Conservation (phyloP, 2,113 vertebrate species). For the Rostratula benghalensis region DNA sequence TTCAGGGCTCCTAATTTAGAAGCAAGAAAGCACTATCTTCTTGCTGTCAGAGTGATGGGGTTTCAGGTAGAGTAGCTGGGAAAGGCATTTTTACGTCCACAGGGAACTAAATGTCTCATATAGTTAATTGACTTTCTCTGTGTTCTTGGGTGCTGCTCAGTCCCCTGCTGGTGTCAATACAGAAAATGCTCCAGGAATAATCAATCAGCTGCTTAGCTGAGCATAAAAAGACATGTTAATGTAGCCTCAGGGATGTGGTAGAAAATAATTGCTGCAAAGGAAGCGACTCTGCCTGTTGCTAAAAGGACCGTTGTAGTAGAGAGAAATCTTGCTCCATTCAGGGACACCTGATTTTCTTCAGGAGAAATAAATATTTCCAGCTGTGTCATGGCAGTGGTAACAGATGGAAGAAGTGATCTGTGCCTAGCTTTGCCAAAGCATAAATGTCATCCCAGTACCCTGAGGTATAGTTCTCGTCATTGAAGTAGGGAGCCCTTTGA, state of each 20-base stretch:
- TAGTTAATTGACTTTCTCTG: not conserved
- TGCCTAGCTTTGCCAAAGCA: not conserved
- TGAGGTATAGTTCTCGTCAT: not conserved
- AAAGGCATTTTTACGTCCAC: not conserved
- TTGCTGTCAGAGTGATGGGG: not conserved
- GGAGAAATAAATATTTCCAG: not conserved
- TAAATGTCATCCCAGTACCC: not conserved
- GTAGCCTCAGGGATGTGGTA: not conserved
- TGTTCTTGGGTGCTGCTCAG: not conserved
- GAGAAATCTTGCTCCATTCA: not conserved
- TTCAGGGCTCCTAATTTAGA: not conserved
- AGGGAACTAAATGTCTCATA: not conserved
- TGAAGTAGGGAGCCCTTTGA: not conserved
- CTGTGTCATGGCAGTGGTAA: not conserved
- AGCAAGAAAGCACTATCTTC: not conserved
- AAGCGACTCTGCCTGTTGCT: not conserved
- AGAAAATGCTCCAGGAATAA: constrained; percentile 11
- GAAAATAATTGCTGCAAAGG: constrained; percentile 24
- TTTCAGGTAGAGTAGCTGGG: not conserved
- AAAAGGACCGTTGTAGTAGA: not conserved
- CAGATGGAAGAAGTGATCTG: not conserved
- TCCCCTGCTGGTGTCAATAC: not conserved
- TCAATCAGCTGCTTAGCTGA: constrained; percentile 34
- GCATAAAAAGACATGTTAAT: not conserved
- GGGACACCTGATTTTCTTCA: not conserved